phyloP scores from a whole-genome alignment of 2,113 vertebrate species.

The Hyaena hyaena region DNA sequence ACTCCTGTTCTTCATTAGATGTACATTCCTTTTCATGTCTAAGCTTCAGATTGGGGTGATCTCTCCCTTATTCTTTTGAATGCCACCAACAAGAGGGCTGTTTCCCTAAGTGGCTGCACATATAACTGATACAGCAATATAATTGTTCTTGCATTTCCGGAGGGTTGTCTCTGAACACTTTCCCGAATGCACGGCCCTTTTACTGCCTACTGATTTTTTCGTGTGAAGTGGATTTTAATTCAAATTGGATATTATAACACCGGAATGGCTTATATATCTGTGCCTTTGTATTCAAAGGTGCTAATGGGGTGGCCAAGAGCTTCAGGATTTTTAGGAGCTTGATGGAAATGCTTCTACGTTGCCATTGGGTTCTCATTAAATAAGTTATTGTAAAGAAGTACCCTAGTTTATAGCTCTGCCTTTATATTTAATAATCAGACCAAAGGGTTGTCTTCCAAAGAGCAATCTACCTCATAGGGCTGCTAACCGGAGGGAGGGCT shows the following conservation, averaged over 20 bases:
- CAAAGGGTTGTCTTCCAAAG: not conserved
- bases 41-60: not conserved
- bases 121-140: rapidly evolving
- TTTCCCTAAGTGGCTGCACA: not conserved
- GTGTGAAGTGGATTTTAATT: not conserved
- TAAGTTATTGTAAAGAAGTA: not conserved
- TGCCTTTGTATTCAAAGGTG: not conserved
- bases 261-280: not conserved
- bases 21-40: rapidly evolving
- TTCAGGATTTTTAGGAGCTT: not conserved
- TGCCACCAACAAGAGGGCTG: rapidly evolving
- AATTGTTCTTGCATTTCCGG: not conserved
- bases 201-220: rapidly evolving
- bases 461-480: not conserved
- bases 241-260: not conserved
- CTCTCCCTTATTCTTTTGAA: not conserved
- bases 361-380: too few species aligned
- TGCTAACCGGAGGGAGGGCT: not conserved
- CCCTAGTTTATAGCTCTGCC: not conserved
- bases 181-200: not conserved
- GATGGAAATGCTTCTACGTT: not conserved
- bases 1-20: not conserved
- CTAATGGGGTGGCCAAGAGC: too few species aligned
- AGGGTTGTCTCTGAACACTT: too few species aligned
- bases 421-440: not conserved